Base-by-base conservation (phyloP, 2,113 vertebrate species). In the Aplodontia rufa region DNA sequence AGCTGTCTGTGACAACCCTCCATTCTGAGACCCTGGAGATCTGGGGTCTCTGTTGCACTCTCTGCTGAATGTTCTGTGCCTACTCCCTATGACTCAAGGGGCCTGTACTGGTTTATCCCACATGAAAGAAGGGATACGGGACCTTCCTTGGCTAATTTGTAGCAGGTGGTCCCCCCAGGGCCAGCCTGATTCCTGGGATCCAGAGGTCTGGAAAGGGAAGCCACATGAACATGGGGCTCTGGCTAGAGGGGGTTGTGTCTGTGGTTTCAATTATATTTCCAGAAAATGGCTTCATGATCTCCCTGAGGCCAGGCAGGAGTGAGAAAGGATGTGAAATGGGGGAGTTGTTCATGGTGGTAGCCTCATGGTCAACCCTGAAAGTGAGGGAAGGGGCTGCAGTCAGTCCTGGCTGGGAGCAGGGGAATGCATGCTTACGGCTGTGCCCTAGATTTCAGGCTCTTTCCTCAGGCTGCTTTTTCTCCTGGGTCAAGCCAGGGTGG, bases 241-340 rank as follows among this genome's bases (percentile, higher is more conserved):
- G 51, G 76, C 72, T 78, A 58, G 55, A 95, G 62, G 74, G 51
- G 14, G 42, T 53, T 0, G 0, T 89, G 86, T 74, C 80, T 95
- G 79, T 88, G 76, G 86, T 95, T 97, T 97, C 87, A 96, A 37
- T 76, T 95, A 91, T 1, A 37, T 87, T 93, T 82, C 42, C 87
- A 95, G 90, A 92, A 91, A 96, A 92, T 60, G 55, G 58, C 85
- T 60, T 93, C 91, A 49, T 51, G 79, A 58, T 86, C 64, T 89
- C 83, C 74, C 82, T 32, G 82, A 78, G 90, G 62, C 42, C 51
- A 20, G 80, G 80, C 79, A 79, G 53, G 71, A 62, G 60, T 68
- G 26, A 93, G 58, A 32, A 17, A 87, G 68, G 68, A 30, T 51
- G 45, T 74, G 93, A 80, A 78, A 58, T 2, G 58, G 51, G 47